phyloP scores from a whole-genome alignment of 2,888 invertebrate genomes.

The Chesias legatella region DNA sequence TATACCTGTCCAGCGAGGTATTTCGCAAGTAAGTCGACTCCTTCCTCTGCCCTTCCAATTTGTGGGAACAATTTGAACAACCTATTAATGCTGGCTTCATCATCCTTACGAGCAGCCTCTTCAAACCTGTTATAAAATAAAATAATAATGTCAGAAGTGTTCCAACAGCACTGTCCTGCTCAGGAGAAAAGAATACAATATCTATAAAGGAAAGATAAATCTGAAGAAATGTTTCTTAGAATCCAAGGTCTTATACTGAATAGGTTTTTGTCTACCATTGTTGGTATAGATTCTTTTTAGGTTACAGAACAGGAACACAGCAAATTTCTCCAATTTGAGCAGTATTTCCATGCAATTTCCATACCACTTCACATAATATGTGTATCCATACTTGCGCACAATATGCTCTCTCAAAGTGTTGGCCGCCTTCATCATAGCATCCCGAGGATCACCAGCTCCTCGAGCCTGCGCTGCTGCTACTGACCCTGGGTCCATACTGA shows the following conservation, averaged over 20 bases:
- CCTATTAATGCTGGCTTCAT: constrained; percentile 93
- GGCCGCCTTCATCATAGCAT: constrained; percentile 61
- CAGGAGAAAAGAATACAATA: too few species aligned
- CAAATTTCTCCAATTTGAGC: too few species aligned
- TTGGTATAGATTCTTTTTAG: too few species aligned
- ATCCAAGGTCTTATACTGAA: too few species aligned
- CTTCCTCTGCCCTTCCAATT: constrained; percentile 93
- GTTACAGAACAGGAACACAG: too few species aligned
- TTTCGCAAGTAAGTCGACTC: constrained; percentile 91
- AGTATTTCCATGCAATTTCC: too few species aligned
- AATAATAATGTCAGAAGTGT: too few species aligned
- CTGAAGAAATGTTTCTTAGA: too few species aligned
- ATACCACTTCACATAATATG: too few species aligned
- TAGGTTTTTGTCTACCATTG: too few species aligned
- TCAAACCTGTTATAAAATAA: constrained; percentile 85
- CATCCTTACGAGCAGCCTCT: constrained; percentile 93
- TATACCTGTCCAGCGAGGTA: constrained; percentile 90
- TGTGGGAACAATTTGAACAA: constrained; percentile 98
- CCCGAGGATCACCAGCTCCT: constrained; percentile 62
- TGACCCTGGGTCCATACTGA: constrained; percentile 95
- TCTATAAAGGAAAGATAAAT: too few species aligned
- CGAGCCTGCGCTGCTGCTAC: constrained; percentile 68
- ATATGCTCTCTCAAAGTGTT: constrained; percentile 60
- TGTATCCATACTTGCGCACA: constrained; percentile 50
- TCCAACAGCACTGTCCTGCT: too few species aligned